phyloP scores from a whole-genome alignment of 1,140 invertebrate genomes.

The Zelostemma sp. region DNA sequence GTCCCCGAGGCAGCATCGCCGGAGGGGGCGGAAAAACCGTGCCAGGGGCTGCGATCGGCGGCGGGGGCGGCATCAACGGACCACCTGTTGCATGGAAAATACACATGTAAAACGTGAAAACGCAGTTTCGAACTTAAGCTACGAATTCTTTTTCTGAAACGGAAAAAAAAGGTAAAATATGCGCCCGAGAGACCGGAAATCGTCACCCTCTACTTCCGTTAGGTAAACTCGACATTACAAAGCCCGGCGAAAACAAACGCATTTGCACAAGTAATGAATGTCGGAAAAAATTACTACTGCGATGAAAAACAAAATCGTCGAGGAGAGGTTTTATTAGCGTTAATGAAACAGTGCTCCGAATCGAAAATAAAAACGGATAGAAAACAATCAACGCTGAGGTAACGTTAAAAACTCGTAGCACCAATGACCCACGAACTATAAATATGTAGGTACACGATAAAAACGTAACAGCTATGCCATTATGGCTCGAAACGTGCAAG shows the following conservation, averaged over 20 bases:
- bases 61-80: conserved; percentile 72
- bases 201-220: conserved; percentile 32
- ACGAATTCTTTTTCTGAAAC: neutral
- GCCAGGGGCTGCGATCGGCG: conserved; percentile 63
- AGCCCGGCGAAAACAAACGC: conserved; percentile 31
- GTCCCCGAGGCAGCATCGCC: conserved; percentile 59
- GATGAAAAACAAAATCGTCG: conserved; percentile 31
- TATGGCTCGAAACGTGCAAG: conserved; percentile 45
- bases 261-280: conserved; percentile 32
- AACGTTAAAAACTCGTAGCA: conserved; percentile 55
- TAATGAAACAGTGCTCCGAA: conserved; percentile 43
- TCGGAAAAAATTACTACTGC: conserved; percentile 33
- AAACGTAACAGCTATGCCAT: conserved; percentile 51
- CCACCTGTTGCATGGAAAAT: conserved; percentile 66
- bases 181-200: neutral
- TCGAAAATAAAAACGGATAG: conserved; percentile 29
- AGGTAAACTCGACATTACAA: conserved; percentile 39
- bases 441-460: conserved; percentile 53
- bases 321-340: conserved; percentile 31
- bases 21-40: conserved; percentile 59
- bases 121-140: too few species aligned
- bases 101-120: neutral
- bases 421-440: conserved; percentile 44
- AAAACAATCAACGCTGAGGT: conserved; percentile 51
- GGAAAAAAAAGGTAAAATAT: neutral